Conservation (phyloP, 2,113 vertebrate species). For the Mellivora capensis region DNA sequence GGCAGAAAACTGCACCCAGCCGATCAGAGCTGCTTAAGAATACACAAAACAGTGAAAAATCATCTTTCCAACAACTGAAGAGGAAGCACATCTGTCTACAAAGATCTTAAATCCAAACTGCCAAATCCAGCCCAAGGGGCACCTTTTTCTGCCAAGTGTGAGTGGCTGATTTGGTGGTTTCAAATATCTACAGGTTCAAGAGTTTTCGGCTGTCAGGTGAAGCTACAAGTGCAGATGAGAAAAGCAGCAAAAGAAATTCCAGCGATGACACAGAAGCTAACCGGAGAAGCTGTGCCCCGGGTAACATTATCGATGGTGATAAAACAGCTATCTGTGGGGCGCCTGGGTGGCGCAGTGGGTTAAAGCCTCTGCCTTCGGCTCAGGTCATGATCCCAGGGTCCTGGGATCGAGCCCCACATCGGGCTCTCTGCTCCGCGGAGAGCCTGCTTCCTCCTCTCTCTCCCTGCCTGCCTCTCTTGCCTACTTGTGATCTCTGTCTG, state of each 20-base stretch:
- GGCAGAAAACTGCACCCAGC: neutral
- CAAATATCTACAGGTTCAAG: neutral
- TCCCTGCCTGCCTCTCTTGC: too few species aligned
- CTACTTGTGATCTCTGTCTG: too few species aligned
- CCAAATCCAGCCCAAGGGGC: neutral
- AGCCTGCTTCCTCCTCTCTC: too few species aligned
- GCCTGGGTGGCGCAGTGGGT: too few species aligned
- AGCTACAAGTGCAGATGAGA: neutral
- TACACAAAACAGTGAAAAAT: neutral
- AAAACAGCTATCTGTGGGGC: neutral
- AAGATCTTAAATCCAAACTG: neutral
- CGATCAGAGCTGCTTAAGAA: neutral
- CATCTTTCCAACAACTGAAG: slow-evolving; percentile 8
- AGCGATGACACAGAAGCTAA: neutral
- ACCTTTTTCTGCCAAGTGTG: neutral
- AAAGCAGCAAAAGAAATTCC: neutral
- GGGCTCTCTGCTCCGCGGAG: too few species aligned
- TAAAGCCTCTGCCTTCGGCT: too few species aligned
- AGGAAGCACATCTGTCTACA: neutral
- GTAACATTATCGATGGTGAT: neutral
- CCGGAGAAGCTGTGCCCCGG: neutral
- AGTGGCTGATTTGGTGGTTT: slow-evolving; percentile 5
- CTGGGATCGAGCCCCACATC: too few species aligned
- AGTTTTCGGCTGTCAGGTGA: neutral
- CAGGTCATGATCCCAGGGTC: too few species aligned